These are phyloP conservation scores for Phaonia tiefii DNA, from an alignment of 2,888 invertebrate species.

Conservation along the genomic window DNA sequence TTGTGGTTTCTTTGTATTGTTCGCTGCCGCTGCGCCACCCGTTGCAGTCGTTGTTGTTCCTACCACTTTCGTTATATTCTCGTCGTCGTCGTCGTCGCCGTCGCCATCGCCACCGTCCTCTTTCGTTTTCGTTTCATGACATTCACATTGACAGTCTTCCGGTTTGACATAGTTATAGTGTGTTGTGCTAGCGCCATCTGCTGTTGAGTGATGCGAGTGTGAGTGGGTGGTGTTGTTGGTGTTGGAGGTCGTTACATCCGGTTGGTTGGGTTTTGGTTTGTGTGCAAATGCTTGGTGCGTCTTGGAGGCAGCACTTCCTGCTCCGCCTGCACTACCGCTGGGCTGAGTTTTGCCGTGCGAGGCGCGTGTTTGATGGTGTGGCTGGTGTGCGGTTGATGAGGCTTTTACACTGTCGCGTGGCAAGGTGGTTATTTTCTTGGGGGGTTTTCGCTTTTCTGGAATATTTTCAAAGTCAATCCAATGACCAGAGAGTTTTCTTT, in stretches of 20 bases:
- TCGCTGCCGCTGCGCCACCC: slow-evolving; percentile 68
- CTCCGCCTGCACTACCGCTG: slow-evolving; percentile 56
- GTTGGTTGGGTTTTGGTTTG: slow-evolving; percentile 50
- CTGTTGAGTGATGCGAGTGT: slow-evolving; percentile 26
- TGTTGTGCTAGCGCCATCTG: slow-evolving; percentile 73
- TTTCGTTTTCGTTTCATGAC: slow-evolving; percentile 84
- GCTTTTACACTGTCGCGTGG: slow-evolving; percentile 81
- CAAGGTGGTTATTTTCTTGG: slow-evolving; percentile 91
- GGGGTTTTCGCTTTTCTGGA: slow-evolving; percentile 90
- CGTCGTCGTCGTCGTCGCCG: too few species aligned
- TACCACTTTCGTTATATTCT: too few species aligned
- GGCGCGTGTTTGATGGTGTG: slow-evolving; percentile 46
- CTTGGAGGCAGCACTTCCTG: slow-evolving; percentile 57
- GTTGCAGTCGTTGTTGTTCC: too few species aligned
- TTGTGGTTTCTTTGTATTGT: slow-evolving; percentile 73
- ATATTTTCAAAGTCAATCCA: slow-evolving; percentile 95
- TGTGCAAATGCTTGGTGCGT: slow-evolving; percentile 60
- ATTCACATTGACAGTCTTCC: slow-evolving; percentile 93
- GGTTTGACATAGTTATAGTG: slow-evolving; percentile 91
- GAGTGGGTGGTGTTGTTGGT: background rate
- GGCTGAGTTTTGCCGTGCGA: slow-evolving; percentile 54
- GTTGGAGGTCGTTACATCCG: slow-evolving; percentile 61
- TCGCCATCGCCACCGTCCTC: slow-evolving; percentile 67
- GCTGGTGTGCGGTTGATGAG: slow-evolving; percentile 19
- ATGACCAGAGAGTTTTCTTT: slow-evolving; percentile 81